Percentiles rank a stretch among this genome's conserved stretches.
Conservation (phyloP, 1,140 invertebrate species). For the Temnothorax nylanderi region DNA sequence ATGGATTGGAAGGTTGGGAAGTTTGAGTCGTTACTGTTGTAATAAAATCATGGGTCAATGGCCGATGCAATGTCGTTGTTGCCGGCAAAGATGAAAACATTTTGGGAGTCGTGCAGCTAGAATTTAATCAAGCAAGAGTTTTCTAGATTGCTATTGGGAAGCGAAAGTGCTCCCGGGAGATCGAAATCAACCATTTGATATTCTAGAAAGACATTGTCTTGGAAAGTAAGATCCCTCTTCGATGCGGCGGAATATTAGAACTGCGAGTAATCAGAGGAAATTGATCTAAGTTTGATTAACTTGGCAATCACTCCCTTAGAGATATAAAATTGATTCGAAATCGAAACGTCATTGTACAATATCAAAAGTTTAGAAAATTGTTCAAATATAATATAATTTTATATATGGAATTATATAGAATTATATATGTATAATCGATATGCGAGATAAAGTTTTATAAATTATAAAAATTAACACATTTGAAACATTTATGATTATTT, state of each 20-base stretch:
- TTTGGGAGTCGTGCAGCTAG: slow-evolving; percentile 9
- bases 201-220: slow-evolving; percentile 31
- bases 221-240: slow-evolving; percentile 16
- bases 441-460: not conserved
- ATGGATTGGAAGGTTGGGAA: not conserved
- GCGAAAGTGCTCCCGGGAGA: slow-evolving; percentile 31
- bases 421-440: not conserved
- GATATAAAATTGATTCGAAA: not conserved
- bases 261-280: not conserved
- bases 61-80: not conserved
- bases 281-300: slow-evolving; percentile 36
- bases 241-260: slow-evolving; percentile 17
- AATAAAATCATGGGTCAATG: slow-evolving; percentile 34
- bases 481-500: not conserved
- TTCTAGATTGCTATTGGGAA: not conserved
- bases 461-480: not conserved
- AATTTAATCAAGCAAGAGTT: slow-evolving; percentile 52
- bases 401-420: not conserved
- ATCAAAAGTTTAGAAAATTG: not conserved
- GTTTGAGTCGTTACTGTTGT: not conserved
- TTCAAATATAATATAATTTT: not conserved
- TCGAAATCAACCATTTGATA: slow-evolving; percentile 12
- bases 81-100: slow-evolving; percentile 1
- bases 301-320: not conserved
- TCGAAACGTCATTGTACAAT: not conserved